These are phyloP conservation scores for Talpa occidentalis DNA, from an alignment of 2,113 vertebrate species.

Conservation along the genomic window DNA sequence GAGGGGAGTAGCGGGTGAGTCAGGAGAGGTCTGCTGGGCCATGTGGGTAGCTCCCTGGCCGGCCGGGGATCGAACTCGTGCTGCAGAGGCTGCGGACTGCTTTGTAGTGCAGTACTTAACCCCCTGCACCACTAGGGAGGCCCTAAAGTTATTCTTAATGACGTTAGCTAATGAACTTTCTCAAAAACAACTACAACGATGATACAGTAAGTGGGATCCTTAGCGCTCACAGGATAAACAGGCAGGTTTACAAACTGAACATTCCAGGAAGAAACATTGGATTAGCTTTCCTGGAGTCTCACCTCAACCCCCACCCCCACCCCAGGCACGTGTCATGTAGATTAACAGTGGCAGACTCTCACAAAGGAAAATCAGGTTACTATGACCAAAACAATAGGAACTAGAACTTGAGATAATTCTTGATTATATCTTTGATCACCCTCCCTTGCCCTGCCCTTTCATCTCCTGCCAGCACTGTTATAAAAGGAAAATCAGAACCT, in stretches of 20 bases:
- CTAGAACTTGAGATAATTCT: background rate
- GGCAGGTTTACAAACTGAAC: background rate
- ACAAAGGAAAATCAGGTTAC: background rate
- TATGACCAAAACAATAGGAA: background rate
- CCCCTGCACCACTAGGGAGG: too few relatives aligned
- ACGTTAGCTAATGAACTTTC: background rate
- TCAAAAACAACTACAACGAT: background rate
- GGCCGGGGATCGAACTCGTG: too few relatives aligned
- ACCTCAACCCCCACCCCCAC: too few relatives aligned
- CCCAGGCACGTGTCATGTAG: accelerated
- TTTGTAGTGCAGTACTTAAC: too few relatives aligned
- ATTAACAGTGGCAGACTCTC: background rate
- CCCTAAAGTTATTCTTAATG: background rate
- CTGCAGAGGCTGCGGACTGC: too few relatives aligned
- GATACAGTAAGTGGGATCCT: too few relatives aligned
- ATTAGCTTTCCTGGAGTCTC: background rate
- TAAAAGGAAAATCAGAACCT: background rate
- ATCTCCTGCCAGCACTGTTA: background rate
- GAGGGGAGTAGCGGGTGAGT: too few relatives aligned
- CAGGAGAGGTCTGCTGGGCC: too few relatives aligned
- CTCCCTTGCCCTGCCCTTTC: background rate
- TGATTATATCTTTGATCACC: background rate
- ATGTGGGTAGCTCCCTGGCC: too few relatives aligned
- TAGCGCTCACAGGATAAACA: background rate
- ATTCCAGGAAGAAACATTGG: background rate